A percentile compares a stretch with the other conserved stretches of the same genome.
phyloP scores from a whole-genome alignment of 1,140 invertebrate genomes.

The Hirudo medicinalis region DNA sequence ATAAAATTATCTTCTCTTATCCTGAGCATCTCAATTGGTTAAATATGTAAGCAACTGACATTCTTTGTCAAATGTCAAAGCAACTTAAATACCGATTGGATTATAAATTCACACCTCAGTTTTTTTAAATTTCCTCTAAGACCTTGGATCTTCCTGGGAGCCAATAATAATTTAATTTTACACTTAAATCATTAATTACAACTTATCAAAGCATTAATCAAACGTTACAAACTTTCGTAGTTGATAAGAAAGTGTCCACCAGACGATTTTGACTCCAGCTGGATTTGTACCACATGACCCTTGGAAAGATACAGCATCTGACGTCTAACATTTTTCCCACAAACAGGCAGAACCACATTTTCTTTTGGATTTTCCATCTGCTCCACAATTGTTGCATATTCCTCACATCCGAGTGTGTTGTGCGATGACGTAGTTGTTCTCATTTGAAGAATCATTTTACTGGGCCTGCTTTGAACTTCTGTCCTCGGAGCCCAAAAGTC shows the following conservation, averaged over 20 bases:
- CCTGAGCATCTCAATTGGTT: no score
- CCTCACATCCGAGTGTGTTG: background rate
- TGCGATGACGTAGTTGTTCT: background rate
- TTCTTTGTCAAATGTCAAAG: no score
- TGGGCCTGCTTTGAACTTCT: background rate
- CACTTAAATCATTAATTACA: background rate
- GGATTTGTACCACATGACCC: slow-evolving; percentile 12
- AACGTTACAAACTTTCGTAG: slow-evolving; percentile 6
- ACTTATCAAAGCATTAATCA: background rate
- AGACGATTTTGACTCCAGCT: background rate
- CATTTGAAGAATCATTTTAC: background rate
- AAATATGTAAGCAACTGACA: no score
- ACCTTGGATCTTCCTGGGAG: no score
- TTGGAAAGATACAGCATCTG: slow-evolving; percentile 6
- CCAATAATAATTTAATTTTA: no score
- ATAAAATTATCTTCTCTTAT: no score
- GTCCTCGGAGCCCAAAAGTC: slow-evolving; percentile 6
- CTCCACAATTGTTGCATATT: slow-evolving; percentile 16
- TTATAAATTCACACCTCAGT: no score
- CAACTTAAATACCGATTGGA: no score
- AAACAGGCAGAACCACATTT: background rate
- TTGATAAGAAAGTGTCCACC: slow-evolving; percentile 14
- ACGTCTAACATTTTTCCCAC: background rate
- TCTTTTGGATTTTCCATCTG: background rate
- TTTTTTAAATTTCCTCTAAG: no score